These are phyloP conservation scores for Argyresthia albistria DNA, from an alignment of 2,888 invertebrate genomes.

Conservation along the genomic window DNA sequence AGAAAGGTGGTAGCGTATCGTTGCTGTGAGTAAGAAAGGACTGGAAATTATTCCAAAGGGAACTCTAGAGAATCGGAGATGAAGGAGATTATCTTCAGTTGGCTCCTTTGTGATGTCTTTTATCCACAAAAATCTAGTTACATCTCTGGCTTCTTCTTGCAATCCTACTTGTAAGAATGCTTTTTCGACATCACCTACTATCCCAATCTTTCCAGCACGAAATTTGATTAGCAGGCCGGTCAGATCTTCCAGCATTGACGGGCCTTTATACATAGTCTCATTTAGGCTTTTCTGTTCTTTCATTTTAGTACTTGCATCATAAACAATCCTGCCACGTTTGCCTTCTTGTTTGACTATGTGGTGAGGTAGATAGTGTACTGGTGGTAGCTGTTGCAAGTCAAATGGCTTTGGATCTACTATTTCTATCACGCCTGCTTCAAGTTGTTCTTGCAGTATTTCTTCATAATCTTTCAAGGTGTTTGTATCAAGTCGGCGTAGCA, in stretches of 20 bases:
- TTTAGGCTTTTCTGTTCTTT: slow-evolving; percentile 15
- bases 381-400: no score
- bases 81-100: slow-evolving; percentile 6
- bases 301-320: slow-evolving; percentile 14
- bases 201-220: slow-evolving; percentile 12
- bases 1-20: slow-evolving; percentile 9
- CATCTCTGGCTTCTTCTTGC: slow-evolving; percentile 13
- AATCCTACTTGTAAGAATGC: slow-evolving; percentile 18
- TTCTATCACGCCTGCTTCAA: no score
- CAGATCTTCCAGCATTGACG: slow-evolving; percentile 16
- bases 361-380: not conserved
- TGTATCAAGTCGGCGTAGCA: no score
- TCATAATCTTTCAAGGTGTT: no score
- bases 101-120: slow-evolving; percentile 2
- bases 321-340: slow-evolving; percentile 11
- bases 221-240: slow-evolving; percentile 16
- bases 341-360: not conserved
- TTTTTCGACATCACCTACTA: slow-evolving; percentile 18
- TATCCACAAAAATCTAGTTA: slow-evolving; percentile 16
- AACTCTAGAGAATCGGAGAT: slow-evolving; percentile 12
- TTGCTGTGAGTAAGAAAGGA: slow-evolving; percentile 13
- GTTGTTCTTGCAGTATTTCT: no score
- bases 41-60: slow-evolving; percentile 14
- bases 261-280: slow-evolving; percentile 17
- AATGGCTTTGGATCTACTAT: no score